Evolutionary conservation across 2,113 vertebrate species (phyloP), one percentile per base, ranked within the genome.

Genomic region (Tamias sibiricus): DNA sequence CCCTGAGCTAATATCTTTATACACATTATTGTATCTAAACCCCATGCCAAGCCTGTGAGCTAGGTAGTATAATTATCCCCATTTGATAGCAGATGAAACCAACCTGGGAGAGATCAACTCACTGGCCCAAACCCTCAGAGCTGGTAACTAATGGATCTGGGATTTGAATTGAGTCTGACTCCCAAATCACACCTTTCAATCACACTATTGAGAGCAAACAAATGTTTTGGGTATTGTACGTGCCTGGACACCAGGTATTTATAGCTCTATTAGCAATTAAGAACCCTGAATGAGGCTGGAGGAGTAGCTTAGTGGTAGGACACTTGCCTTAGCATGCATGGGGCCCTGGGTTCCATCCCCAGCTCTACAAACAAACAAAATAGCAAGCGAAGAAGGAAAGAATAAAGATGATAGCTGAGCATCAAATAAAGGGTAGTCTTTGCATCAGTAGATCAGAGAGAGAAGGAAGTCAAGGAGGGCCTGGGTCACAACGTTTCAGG

Each of bases 41-140:
- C 37, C 74, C 44, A 75, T 68, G 74, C 8, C 35, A 44, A 75
- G 52, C 77, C 57, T 83, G 57, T 37, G 19, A 84, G n/a, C 44
- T 54, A 24, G 10, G 62, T 64, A 37, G 30, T 59, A 30, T 94
- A 64, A 69, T 90, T 68, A 75, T 76, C 37, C 14, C 7, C 2
- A 26, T 37, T 62, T 76, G 49, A 94, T 22, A 91, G 77, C 52
- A 49, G 69, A 62, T 75, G 66, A 93, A 95, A 79, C 24, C 69
- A 75, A 57, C 28, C 44, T 49, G 57, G 44, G 42, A 91, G 35
- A 82, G n/a, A 49, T 66, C 40, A 90, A 82, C 49, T 68, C 82
- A 40, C n/a, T 71, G 19, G 14, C 32, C 75, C 24, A 13, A 69
- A 69, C 52, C 66, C 47, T 37, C 37, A 40, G 42, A 71, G 59